Evolutionary conservation across 2,113 vertebrate genomes (phyloP).

Genomic region (Excalfactoria chinensis): DNA sequence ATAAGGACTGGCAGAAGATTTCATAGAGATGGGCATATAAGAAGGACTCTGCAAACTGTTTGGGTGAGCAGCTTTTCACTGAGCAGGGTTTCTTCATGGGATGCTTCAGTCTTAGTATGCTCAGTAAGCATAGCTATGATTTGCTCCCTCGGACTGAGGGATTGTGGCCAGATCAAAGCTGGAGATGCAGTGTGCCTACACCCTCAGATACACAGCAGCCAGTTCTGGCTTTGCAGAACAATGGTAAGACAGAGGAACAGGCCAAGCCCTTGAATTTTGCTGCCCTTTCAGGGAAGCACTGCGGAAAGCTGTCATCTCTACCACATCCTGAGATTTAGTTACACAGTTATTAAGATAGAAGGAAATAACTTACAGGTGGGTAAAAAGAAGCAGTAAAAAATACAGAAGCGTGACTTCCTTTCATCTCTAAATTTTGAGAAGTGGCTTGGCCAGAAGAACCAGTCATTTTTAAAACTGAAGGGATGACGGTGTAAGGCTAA

Average conservation of each 20-base stretch:
- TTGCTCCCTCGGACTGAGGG: not conserved
- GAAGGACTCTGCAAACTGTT: not conserved
- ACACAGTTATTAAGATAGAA: not conserved
- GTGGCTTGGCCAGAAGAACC: not conserved
- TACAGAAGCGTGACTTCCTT: not conserved
- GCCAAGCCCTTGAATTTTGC: not conserved
- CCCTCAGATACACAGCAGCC: not conserved
- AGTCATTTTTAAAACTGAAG: not conserved
- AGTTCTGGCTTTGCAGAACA: not conserved
- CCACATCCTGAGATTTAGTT: not conserved
- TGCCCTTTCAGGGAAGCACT: not conserved
- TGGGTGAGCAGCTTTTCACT: not conserved
- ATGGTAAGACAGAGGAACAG: not conserved
- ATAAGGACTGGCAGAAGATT: not conserved
- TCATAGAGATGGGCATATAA: not conserved
- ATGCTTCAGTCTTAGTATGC: not conserved
- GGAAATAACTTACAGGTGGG: not conserved
- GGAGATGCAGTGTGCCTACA: not conserved
- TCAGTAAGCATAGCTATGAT: rapidly evolving
- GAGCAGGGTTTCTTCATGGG: rapidly evolving
- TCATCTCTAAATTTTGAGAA: not conserved
- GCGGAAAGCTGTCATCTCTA: not conserved
- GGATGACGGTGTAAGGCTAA: not conserved
- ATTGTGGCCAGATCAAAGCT: too few species aligned
- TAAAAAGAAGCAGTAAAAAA: not conserved